Evolutionary conservation across 1,140 invertebrate genomes (phyloP), one percentile per base, ranked within the genome.

Genomic region (Scaptomyza pallida): DNA sequence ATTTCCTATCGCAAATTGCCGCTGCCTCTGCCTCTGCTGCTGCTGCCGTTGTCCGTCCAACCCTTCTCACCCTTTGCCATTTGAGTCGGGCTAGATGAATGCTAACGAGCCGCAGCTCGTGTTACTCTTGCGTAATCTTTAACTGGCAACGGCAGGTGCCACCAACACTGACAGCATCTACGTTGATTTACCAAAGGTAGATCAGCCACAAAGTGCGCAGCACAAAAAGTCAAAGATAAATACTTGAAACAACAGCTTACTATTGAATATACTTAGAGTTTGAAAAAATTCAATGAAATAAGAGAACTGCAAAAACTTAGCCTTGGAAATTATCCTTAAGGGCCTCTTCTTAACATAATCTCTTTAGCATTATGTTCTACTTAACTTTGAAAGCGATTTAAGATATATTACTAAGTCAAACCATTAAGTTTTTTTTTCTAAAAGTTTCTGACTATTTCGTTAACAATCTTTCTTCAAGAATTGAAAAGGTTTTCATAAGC

Each of bases 41-140:
- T n/a, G n/a, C n/a, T 81, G 43, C 55, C 19, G 48, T 21, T 41
- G 47, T 44, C 47, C 55, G 13, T 45, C 26, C 26, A 51, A 60
- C 33, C 26, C 56, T 54, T 47, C 26, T 30, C 23, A n/a, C 44
- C 16, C 50, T 47, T 30, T 23, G 37, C 12, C 30, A 16, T 10
- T 41, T 45, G 6, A 19, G 21, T 23, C 15, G 19, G 23, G 37
- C 9, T 16, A 15, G 26, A 13, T 0, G 2, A 61, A 16, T 26
- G 45, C 45, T 72, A 79, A 83, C 59, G 60, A 79, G 80, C 50
- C 41, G 52, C 60, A 48, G 67, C 71, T 85, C 80, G 43, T 55
- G 51, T 85, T 85, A 61, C 67, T 21, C 44, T 69, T 65, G 21
- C 17, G 67, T 43, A 55, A 55, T 40, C 23, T 35, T 23, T 17